These are phyloP conservation scores for Andricus grossulariae DNA, from an alignment of 1,140 invertebrate species.

Conservation along the genomic window DNA sequence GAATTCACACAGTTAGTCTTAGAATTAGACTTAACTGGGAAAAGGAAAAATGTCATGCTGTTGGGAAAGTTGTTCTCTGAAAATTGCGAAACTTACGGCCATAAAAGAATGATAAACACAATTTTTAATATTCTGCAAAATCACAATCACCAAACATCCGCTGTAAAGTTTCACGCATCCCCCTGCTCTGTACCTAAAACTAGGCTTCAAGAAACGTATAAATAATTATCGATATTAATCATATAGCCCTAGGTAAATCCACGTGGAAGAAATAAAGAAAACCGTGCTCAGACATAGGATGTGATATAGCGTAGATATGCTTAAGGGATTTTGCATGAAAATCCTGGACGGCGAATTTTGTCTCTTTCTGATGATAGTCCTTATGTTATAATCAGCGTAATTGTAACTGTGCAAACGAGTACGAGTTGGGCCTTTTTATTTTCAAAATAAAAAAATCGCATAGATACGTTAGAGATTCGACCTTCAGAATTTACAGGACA, in stretches of 20 bases:
- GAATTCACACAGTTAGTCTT: too few relatives aligned
- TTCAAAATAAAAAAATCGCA: not conserved
- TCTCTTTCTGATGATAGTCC: conserved; percentile 40
- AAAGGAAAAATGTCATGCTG: conserved; percentile 71
- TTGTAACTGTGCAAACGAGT: conserved; percentile 27
- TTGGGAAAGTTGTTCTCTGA: conserved; percentile 52
- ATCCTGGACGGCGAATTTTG: conserved; percentile 58
- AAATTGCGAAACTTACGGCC: not conserved
- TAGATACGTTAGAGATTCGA: not conserved
- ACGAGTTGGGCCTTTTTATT: not conserved
- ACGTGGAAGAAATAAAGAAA: conserved; percentile 37
- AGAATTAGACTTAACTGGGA: too few relatives aligned
- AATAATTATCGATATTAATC: conserved; percentile 40
- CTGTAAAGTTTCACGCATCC: conserved; percentile 19
- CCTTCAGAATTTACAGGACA: not conserved
- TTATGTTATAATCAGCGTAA: conserved; percentile 35
- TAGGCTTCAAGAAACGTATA: conserved; percentile 30
- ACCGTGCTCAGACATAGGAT: conserved; percentile 71
- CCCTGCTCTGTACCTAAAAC: not conserved
- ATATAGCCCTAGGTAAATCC: conserved; percentile 43
- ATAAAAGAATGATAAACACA: not conserved
- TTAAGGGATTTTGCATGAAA: conserved; percentile 68
- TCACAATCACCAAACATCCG: conserved; percentile 20
- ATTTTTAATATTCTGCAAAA: not conserved
- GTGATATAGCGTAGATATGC: conserved; percentile 72